These are phyloP conservation scores for Trachemys scripta DNA, from an alignment of 2,113 vertebrate species.

Conservation along the genomic window DNA sequence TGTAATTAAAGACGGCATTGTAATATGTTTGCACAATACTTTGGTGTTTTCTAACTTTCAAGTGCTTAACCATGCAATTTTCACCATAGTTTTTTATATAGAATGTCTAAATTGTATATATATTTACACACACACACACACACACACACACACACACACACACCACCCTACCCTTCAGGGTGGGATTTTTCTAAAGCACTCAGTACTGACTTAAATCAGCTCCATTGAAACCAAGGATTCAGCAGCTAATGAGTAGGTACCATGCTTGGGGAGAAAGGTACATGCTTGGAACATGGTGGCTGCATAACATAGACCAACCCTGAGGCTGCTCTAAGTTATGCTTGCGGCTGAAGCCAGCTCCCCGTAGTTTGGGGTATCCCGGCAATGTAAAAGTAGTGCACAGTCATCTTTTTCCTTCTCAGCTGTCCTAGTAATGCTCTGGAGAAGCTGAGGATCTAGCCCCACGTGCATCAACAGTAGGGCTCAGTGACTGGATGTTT, in stretches of 20 bases:
- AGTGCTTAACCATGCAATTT: neutral
- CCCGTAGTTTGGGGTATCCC: neutral
- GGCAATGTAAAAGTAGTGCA: neutral
- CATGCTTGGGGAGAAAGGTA: neutral
- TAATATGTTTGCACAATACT: neutral
- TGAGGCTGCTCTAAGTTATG: constrained; percentile 8
- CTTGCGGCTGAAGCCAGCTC: neutral
- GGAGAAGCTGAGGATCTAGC: neutral
- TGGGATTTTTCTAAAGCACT: neutral
- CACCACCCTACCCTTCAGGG: neutral
- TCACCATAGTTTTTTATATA: neutral
- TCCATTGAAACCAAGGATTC: neutral
- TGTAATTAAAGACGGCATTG: neutral
- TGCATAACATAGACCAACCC: neutral
- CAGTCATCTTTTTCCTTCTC: neutral
- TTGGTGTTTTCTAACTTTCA: neutral
- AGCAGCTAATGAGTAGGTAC: neutral
- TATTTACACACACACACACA: neutral
- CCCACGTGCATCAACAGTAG: neutral
- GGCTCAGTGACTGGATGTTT: neutral
- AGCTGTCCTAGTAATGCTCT: neutral
- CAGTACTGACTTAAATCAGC: neutral
- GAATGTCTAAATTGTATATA: neutral
- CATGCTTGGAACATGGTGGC: neutral
- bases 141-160: neutral